phyloP scores from a whole-genome alignment of 1,140 invertebrate genomes.

The Psilanteris sp. region DNA sequence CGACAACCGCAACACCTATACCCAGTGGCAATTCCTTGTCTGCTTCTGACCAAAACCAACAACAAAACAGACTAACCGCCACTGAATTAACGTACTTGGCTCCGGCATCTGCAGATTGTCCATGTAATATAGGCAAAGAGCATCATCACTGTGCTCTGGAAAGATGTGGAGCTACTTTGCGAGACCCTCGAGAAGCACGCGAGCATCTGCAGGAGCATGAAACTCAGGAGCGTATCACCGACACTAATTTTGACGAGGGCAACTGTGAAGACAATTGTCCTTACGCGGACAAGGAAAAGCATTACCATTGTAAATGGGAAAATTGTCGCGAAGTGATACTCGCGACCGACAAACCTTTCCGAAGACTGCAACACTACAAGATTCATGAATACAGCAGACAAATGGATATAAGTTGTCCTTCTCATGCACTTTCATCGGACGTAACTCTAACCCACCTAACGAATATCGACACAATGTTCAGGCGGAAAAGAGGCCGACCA shows the following conservation, averaged over 20 bases:
- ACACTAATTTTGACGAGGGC: constrained; percentile 87
- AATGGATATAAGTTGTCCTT: constrained; percentile 72
- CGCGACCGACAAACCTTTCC: constrained; percentile 90
- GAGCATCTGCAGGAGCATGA: constrained; percentile 93
- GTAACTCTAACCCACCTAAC: constrained; percentile 85
- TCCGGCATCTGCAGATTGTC: constrained; percentile 70
- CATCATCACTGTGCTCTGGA: constrained; percentile 77
- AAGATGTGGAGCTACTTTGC: constrained; percentile 72
- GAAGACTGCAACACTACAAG: constrained; percentile 93
- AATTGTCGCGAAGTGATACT: constrained; percentile 92
- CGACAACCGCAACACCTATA: constrained; percentile 61
- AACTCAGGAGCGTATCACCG: constrained; percentile 90
- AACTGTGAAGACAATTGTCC: constrained; percentile 86
- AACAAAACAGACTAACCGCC: constrained; percentile 65
- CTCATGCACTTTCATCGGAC: constrained; percentile 81
- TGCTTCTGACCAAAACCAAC: constrained; percentile 39
- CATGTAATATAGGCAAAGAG: constrained; percentile 70
- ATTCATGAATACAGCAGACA: constrained; percentile 86
- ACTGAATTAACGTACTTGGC: constrained; percentile 69
- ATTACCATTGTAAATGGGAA: constrained; percentile 94
- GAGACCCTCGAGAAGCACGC: constrained; percentile 83
- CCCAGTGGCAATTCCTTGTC: constrained; percentile 61
- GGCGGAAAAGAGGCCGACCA: constrained; percentile 92
- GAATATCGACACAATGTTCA: constrained; percentile 92
- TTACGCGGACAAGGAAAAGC: constrained; percentile 88